A percentile compares a stretch with the other conserved stretches of the same genome.
Conservation (phyloP, 2,113 vertebrate species). For the Trogon surrucura region DNA sequence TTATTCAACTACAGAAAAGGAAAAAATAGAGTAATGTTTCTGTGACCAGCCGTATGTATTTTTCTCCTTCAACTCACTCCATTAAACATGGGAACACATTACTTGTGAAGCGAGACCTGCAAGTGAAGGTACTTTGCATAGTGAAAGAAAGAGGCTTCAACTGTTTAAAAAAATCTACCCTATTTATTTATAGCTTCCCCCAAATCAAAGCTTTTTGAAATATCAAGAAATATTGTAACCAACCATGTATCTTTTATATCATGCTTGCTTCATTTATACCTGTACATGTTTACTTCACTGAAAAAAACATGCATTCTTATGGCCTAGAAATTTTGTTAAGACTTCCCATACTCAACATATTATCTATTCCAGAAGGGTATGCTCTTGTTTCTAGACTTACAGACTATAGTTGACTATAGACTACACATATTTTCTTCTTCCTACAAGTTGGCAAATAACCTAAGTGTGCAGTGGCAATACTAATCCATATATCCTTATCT, state of each 20-base stretch:
- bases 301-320: not conserved
- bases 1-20: not conserved
- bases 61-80: not conserved
- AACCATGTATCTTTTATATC: not conserved
- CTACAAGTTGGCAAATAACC: not conserved
- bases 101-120: not conserved
- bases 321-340: not conserved
- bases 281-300: not conserved
- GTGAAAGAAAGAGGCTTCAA: slow-evolving; percentile 13
- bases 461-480: not conserved
- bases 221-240: not conserved
- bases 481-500: not conserved
- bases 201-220: not conserved
- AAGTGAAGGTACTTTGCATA: not conserved
- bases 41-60: not conserved
- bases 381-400: not conserved
- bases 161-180: not conserved
- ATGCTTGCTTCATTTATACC: not conserved
- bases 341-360: not conserved
- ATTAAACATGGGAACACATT: not conserved
- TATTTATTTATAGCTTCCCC: slow-evolving; percentile 40
- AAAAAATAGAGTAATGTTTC: not conserved
- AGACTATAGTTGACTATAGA: not conserved
- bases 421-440: not conserved
- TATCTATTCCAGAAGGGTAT: not conserved